phyloP scores from a whole-genome alignment of 2,888 invertebrate species.

The Phaedon cochleariae region DNA sequence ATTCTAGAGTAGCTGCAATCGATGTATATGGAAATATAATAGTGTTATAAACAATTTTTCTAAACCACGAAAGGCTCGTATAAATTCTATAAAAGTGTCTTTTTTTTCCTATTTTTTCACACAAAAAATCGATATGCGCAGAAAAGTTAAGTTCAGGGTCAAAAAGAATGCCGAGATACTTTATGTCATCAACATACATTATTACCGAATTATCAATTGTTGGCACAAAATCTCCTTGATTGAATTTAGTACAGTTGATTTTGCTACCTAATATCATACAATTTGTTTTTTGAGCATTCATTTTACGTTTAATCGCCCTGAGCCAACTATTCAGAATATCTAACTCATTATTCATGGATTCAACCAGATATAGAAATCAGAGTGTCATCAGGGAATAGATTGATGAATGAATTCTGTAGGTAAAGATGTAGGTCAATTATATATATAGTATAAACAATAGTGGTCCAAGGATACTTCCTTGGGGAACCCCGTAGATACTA shows the following conservation, averaged over 20 bases:
- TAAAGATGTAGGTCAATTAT: not conserved
- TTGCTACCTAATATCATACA: not conserved
- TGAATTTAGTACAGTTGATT: not conserved
- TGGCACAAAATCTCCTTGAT: not conserved
- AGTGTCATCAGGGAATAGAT: not conserved
- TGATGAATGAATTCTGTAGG: not conserved
- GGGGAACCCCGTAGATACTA: not conserved
- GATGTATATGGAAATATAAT: not conserved
- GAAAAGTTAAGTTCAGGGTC: not conserved
- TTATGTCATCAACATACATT: not conserved
- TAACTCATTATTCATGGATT: not conserved
- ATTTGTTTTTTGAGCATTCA: not conserved
- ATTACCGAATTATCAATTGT: not conserved
- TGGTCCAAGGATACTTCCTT: not conserved
- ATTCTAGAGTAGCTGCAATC: constrained; percentile 10
- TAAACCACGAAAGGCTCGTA: not conserved
- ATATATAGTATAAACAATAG: no score
- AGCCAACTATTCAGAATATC: not conserved
- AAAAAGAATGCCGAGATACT: not conserved
- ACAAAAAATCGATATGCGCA: not conserved
- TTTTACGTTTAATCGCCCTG: not conserved
- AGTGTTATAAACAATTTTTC: not conserved
- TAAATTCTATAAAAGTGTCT: no score
- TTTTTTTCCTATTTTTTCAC: not conserved
- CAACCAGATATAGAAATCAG: not conserved